Conservation (phyloP, 2,113 vertebrate species). For the Deroptyus accipitrinus region DNA sequence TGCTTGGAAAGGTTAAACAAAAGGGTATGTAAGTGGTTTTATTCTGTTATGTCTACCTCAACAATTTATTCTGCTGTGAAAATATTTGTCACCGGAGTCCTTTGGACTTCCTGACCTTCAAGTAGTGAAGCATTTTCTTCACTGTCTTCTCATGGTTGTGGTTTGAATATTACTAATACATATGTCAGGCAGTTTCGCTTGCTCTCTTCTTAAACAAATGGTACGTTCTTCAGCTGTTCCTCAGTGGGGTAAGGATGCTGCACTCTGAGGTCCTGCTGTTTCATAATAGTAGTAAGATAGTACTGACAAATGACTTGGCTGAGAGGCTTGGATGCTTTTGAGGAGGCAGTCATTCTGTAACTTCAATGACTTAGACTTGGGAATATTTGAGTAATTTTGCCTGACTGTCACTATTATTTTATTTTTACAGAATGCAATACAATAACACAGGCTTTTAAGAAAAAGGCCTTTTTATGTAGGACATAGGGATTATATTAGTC, state of each 20-base stretch:
- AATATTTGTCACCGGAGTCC: neutral
- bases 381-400: neutral
- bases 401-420: neutral
- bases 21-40: neutral
- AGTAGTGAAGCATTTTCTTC: constrained; percentile 1
- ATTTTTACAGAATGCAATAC: neutral
- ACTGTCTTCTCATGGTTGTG: neutral
- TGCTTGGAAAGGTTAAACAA: neutral
- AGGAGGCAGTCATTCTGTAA: neutral
- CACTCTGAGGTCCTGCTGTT: neutral
- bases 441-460: neutral
- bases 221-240: neutral
- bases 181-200: neutral
- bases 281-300: neutral
- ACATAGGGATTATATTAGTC: neutral
- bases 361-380: neutral
- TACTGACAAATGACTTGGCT: neutral
- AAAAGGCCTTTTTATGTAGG: neutral
- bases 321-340: neutral
- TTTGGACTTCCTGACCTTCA: neutral
- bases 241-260: neutral
- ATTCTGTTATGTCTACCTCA: neutral
- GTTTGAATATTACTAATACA: neutral
- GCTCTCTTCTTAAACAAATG: neutral
- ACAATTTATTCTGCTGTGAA: neutral